Conservation (phyloP, 2,888 invertebrate genomes). For the Balanococcus diminutus region DNA sequence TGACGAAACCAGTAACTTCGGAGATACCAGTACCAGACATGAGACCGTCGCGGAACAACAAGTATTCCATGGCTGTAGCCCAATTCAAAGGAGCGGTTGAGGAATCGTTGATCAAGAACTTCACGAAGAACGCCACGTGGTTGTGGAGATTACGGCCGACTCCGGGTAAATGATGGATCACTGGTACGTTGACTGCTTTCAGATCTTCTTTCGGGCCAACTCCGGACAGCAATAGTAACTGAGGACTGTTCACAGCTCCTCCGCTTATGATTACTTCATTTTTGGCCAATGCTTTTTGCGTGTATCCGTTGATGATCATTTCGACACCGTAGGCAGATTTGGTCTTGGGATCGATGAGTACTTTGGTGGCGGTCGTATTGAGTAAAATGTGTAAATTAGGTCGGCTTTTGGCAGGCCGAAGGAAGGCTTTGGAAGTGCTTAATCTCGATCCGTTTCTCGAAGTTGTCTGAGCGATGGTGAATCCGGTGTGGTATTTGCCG, state of each 20-base stretch:
- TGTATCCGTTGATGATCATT: conserved; percentile 57
- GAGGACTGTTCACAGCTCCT: conserved; percentile 91
- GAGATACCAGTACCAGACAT: conserved; percentile 89
- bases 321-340: conserved; percentile 71
- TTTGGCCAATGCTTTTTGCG: conserved; percentile 65
- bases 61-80: conserved; percentile 90
- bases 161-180: conserved; percentile 75
- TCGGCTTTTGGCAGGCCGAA: conserved; percentile 77
- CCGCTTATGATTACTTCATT: conserved; percentile 73
- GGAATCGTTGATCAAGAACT: conserved; percentile 81
- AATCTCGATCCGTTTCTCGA: conserved; percentile 83
- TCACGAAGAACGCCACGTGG: conserved; percentile 80
- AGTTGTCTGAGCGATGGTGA: conserved; percentile 87
- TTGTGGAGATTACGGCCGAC: conserved; percentile 87
- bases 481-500: conserved; percentile 80
- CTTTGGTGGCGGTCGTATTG: conserved; percentile 78
- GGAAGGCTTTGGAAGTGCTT: conserved; percentile 80
- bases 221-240: conserved; percentile 88
- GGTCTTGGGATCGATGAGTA: conserved; percentile 73
- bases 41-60: conserved; percentile 83
- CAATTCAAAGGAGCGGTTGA: conserved; percentile 86
- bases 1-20: conserved; percentile 83
- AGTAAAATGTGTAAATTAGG: conserved; percentile 82
- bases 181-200: conserved; percentile 67
- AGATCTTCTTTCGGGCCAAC: conserved; percentile 80